Evolutionary conservation across 2,797 vertebrate genomes (phyloP), one percentile per base, ranked within the genome.

Genomic region (Lutra lutra): DNA sequence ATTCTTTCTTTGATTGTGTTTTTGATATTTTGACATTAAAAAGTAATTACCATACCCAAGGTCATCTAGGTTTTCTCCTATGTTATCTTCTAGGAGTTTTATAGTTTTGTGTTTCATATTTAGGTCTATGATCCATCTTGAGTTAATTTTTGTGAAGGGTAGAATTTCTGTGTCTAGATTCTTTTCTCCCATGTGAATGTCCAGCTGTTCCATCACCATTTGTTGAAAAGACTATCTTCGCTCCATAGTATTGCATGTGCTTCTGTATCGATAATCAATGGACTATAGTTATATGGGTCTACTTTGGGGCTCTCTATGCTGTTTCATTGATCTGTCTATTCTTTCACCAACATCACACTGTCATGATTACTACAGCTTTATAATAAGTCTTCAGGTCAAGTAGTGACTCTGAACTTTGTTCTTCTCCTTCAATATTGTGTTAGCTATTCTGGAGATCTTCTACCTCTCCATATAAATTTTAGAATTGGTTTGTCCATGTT

Each of bases 321-420:
- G 46, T 78, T 84, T 29, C 90, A 54, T 14, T 95, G 46, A 95
- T 64, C 32, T 89, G 38, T 87, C 20, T 86, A 14, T 88, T 94
- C 38, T 91, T 64, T 95, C n/a, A 54, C n/a, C 27, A 60, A 17
- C 40, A 73, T 38, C 72, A 72, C 43, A 79, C 5, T 64, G 6
- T 46, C 43, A 78, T 70, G 60, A 60, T 80, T 90, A 89, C 62
- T 43, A 32, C 23, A 29, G 38, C 32, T 86, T 87, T 38, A 51
- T 6, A 54, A 51, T 66, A 88, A 97, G 40, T 77, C 51, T 68
- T 83, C 1, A 83, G 70, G 25, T 68, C 78, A 51, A 25, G 27
- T 21, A 32, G 21, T 84, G 4, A 35, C 51, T 96, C 29, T 86
- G 51, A 92, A 75, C 35, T 94, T 85, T 66, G 27, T 70, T 96